These are phyloP conservation scores for Pangasius larnaudii DNA, from an alignment of 2,797 vertebrate species.

Conservation along the genomic window DNA sequence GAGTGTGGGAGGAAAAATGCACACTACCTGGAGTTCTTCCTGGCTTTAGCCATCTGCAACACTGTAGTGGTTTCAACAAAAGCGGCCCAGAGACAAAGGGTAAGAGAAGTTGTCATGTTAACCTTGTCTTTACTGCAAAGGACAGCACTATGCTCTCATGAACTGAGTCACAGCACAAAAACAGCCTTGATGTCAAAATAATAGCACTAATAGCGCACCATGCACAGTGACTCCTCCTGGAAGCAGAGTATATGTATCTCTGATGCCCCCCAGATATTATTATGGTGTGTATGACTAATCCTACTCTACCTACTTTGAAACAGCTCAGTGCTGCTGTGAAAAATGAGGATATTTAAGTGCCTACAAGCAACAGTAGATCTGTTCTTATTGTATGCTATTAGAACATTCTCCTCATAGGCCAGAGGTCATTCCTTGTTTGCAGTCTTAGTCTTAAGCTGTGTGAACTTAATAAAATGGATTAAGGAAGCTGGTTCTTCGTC, in stretches of 20 bases:
- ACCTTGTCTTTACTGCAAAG: slow-evolving; percentile 43
- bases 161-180: slow-evolving; percentile 49
- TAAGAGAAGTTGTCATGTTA: slow-evolving; percentile 71
- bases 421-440: slow-evolving; percentile 27
- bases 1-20: slow-evolving; percentile 65
- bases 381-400: slow-evolving; percentile 36
- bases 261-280: slow-evolving; percentile 42
- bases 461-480: slow-evolving; percentile 41
- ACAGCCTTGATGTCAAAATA: slow-evolving; percentile 47
- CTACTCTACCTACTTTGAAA: slow-evolving; percentile 31
- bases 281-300: slow-evolving; percentile 46
- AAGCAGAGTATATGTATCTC: slow-evolving; percentile 35
- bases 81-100: slow-evolving; percentile 86
- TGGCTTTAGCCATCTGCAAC: slow-evolving; percentile 95
- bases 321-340: slow-evolving; percentile 38
- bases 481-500: slow-evolving; percentile 47
- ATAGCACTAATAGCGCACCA: slow-evolving; percentile 44
- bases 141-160: slow-evolving; percentile 6
- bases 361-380: slow-evolving; percentile 43
- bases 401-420: slow-evolving; percentile 34
- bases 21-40: slow-evolving; percentile 88
- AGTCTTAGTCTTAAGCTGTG: slow-evolving; percentile 29
- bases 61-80: slow-evolving; percentile 93
- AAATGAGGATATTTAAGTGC: slow-evolving; percentile 47
- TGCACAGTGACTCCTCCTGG: slow-evolving; percentile 36